Base-by-base conservation (phyloP, 2,797 vertebrate species). In the Notoglanidium macrostoma region DNA sequence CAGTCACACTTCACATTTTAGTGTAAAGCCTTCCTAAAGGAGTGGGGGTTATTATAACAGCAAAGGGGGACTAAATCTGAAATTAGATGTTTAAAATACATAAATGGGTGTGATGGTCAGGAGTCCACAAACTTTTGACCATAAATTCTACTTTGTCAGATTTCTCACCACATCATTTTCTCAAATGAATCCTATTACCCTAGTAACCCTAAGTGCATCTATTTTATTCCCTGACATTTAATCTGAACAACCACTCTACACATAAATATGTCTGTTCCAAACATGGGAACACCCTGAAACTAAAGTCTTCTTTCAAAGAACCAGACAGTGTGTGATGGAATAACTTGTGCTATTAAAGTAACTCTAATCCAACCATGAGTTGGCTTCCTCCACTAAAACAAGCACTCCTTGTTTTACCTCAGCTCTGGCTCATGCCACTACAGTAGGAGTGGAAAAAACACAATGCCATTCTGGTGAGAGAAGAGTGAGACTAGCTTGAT, bases 381-480 rank as follows among this genome's bases (percentile, higher is more conserved):
- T 35, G 6, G 59, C 46, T 86, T 67, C 49, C 49, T 79, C 70
- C 84, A 84, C 86, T 89, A 26, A 90, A 89, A 95, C 92, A 94
- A 93, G 88, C 92, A 89, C 90, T 86, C 91, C 91, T 92, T 94
- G 93, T 95, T 94, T 84, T 83, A 89, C 87, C 73, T 72, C 65
- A 35, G 74, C 72, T 72, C 72, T 63, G 85, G n/a, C 70, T 88
- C 84, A 83, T 78, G 59, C 70, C 84, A 57, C 79, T 80, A 74
- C 61, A 68, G 59, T 23, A 87, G 40, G 0, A 87, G 84, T 87
- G 85, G 74, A 91, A 85, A 67, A 81, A 61, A 61, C 35, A 26
- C 32, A 44, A 6, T 40, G 9, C 0, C 4, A 57, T 5, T 23
- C 5, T 59, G 17, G 17, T 23, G 44, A 79, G 55, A 59, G 77